Conservation (phyloP, 2,113 vertebrate species). For the Vanacampus margaritifer region DNA sequence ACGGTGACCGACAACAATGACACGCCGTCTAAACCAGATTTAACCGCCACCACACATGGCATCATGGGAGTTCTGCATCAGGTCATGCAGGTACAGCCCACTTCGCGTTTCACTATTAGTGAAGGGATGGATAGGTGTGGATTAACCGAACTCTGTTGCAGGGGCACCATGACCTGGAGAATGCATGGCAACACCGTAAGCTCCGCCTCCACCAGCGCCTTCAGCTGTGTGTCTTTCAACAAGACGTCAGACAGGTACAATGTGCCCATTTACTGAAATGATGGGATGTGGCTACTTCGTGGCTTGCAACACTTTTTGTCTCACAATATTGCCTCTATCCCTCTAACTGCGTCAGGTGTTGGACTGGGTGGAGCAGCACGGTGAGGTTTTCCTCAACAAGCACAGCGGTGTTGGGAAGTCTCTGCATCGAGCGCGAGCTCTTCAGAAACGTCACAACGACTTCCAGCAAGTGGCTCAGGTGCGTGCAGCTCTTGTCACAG, state of each 20-base stretch:
- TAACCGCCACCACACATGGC: conserved; percentile 74
- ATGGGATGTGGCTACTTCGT: background rate
- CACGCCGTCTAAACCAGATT: conserved; percentile 41
- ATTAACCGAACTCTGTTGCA: conserved; percentile 5
- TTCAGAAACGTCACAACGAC: conserved; percentile 95
- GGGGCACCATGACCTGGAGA: conserved; percentile 85
- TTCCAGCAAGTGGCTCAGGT: conserved; percentile 99
- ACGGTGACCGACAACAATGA: conserved; percentile 32
- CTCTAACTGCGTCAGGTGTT: conserved; percentile 74
- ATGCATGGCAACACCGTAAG: conserved; percentile 93
- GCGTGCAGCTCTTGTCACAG: background rate
- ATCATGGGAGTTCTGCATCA: conserved; percentile 90
- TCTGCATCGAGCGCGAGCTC: conserved; percentile 87
- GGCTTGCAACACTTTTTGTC: background rate
- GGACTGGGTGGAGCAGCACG: conserved; percentile 98
- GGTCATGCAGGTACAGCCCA: conserved; percentile 73
- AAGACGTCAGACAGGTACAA: conserved; percentile 93
- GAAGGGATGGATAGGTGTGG: conserved; percentile 1
- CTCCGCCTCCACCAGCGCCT: conserved; percentile 95
- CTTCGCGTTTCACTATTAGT: background rate
- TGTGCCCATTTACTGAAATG: background rate
- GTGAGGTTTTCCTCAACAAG: conserved; percentile 95
- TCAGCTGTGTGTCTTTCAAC: conserved; percentile 96
- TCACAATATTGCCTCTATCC: background rate
- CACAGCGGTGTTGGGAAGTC: conserved; percentile 95